Evolutionary conservation across 2,113 vertebrate genomes (phyloP), one percentile per base, ranked within the genome.

Genomic region (Echinops telfairi): DNA sequence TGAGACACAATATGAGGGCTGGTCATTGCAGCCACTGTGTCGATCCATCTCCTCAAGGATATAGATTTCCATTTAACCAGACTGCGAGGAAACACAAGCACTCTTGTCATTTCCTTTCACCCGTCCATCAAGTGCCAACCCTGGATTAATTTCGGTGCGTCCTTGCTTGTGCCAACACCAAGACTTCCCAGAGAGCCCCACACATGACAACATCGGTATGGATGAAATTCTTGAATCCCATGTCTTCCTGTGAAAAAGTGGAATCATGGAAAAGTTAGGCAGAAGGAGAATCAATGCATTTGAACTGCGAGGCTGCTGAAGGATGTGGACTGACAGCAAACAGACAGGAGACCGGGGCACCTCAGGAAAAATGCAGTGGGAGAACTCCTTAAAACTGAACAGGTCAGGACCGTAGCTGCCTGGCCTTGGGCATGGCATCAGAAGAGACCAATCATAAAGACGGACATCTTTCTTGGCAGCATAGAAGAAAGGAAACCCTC

Each of bases 141-240:
- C n/a, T 11, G 7, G 29, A 12, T 22, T 16, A 4, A 1, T 77
- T 60, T 19, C 2, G 2, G 15, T 2, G 8, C 25, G 10, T 47
- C 29, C 29, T 38, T 43, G 12, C 66, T 66, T 60, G 8, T 78
- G n/a, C 40, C 22, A 60, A 7, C 20, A 10, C 29, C 25, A 80
- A 47, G 15, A 23, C 8, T 31, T 66, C 23, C 43, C 33, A 14
- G n/a, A 66, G 53, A 6, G 33, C 5, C 19, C 20, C 9, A n/a
- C 16, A 9, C 20, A 0, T 29, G 29, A 31, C 60, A 31, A 47
- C n/a, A 10, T 3, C 9, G 2, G 14, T 1, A 22, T 6, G 27
- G 47, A 20, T 75, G 23, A 83, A 62, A n/a, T 73, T 25, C 62
- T 47, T 64, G 1, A 86, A 16, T 17, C 29, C 79, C 75, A 33